Evolutionary conservation across 92 coral and sea anemone species (phyloP).

Genomic region (Nematostella vectensis): DNA sequence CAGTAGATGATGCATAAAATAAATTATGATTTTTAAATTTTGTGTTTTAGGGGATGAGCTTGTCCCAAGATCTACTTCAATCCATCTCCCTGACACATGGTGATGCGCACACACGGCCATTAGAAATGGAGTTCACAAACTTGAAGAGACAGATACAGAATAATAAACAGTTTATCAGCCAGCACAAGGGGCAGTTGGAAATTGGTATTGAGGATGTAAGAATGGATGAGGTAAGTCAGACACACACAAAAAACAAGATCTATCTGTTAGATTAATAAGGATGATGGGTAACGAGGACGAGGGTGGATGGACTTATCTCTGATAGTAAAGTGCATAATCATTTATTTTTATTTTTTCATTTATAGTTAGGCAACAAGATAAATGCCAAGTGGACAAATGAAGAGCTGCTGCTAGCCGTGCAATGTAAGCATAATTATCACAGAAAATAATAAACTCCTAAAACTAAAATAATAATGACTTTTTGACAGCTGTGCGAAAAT

Average conservation of each 20-base stretch:
- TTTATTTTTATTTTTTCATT: too few species aligned
- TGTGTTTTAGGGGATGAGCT: constrained; percentile 89
- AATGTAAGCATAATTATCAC: constrained; percentile 45
- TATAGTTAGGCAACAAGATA: constrained; percentile 80
- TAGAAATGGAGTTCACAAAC: constrained; percentile 83
- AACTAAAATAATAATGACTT: constrained; percentile 3
- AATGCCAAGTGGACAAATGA: constrained; percentile 95
- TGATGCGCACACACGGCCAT: constrained; percentile 76
- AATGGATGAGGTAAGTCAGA: constrained; percentile 69
- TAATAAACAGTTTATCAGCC: constrained; percentile 84
- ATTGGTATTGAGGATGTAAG: constrained; percentile 71
- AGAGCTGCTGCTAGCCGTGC: constrained; percentile 85
- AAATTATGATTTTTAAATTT: too few species aligned
- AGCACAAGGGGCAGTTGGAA: constrained; percentile 72
- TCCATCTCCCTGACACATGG: constrained; percentile 81
- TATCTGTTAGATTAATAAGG: too few species aligned
- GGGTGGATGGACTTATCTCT: too few species aligned
- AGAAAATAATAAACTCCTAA: neutral
- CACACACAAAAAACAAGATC: neutral
- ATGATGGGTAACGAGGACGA: too few species aligned
- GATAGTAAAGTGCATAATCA: too few species aligned
- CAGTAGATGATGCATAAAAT: too few species aligned
- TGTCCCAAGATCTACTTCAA: constrained; percentile 72
- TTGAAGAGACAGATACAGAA: constrained; percentile 91
- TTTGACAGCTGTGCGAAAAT: constrained; percentile 83